These are phyloP conservation scores for Heterodera filipjevi DNA, from an alignment of 2,888 invertebrate species.

Conservation along the genomic window DNA sequence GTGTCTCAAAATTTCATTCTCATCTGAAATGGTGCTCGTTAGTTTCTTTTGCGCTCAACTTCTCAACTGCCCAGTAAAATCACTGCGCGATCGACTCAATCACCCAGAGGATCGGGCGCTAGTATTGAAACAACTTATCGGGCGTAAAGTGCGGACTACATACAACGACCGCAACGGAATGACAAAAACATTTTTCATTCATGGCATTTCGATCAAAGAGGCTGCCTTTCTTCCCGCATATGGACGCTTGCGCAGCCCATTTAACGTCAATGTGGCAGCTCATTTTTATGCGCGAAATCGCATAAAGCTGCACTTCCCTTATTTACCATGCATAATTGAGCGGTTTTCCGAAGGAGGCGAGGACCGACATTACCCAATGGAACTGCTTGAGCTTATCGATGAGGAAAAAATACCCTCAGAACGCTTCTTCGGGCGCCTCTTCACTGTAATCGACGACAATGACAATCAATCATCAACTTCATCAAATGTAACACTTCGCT, in stretches of 20 bases:
- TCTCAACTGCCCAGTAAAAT: background rate
- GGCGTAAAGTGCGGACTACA: background rate
- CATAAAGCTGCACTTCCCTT: too few relatives aligned
- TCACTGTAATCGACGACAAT: too few relatives aligned
- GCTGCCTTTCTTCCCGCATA: background rate
- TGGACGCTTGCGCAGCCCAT: background rate
- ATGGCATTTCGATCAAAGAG: background rate
- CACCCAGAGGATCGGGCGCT: background rate
- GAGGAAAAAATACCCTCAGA: too few relatives aligned
- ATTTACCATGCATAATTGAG: background rate
- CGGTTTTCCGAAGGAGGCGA: background rate
- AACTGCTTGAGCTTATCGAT: background rate
- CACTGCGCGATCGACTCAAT: constrained; percentile 1
- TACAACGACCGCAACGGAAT: background rate
- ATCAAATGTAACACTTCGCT: too few relatives aligned
- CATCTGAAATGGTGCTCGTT: background rate
- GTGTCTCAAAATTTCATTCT: too few relatives aligned
- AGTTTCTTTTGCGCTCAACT: background rate
- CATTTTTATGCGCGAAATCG: too few relatives aligned
- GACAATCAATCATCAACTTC: too few relatives aligned
- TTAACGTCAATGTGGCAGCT: too few relatives aligned
- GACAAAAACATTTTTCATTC: background rate
- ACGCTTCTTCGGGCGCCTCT: too few relatives aligned
- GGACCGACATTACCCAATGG: background rate
- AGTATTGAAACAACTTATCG: background rate